phyloP scores from a whole-genome alignment of 2,113 vertebrate genomes.

The Gopherus evgoodei region DNA sequence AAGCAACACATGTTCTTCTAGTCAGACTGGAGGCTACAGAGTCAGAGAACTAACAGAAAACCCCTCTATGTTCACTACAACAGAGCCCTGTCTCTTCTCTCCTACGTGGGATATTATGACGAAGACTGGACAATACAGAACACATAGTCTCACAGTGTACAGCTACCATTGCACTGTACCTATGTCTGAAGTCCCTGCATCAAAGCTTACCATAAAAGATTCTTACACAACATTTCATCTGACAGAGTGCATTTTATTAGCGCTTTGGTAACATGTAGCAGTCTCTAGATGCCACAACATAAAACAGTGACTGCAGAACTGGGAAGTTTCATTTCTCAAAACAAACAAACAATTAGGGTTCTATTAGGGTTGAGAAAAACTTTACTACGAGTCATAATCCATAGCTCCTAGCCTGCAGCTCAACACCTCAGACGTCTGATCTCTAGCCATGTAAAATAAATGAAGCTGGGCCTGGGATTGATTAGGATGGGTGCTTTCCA shows the following conservation, averaged over 20 bases:
- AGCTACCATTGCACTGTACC: not conserved
- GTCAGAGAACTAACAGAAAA: not conserved
- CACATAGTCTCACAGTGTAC: not conserved
- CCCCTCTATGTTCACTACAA: not conserved
- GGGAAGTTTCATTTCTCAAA: not conserved
- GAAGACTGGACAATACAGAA: not conserved
- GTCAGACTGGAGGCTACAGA: not conserved
- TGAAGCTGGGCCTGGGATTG: no score
- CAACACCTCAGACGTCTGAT: not conserved
- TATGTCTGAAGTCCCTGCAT: not conserved
- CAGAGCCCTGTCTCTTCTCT: not conserved
- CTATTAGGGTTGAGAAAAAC: not conserved
- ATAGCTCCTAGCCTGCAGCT: not conserved
- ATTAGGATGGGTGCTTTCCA: not conserved
- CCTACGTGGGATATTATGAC: not conserved
- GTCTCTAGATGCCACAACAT: not conserved
- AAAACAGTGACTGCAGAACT: not conserved
- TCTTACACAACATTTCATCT: not conserved
- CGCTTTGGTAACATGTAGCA: not conserved
- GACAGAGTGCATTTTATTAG: not conserved
- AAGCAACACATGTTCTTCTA: not conserved
- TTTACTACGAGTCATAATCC: not conserved
- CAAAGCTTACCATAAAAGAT: not conserved
- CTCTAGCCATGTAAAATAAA: not conserved
- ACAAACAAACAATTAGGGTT: not conserved